Evolutionary conservation across 2,113 vertebrate genomes (phyloP), one percentile per base, ranked within the genome.

Genomic region (Opisthocomus hoazin): DNA sequence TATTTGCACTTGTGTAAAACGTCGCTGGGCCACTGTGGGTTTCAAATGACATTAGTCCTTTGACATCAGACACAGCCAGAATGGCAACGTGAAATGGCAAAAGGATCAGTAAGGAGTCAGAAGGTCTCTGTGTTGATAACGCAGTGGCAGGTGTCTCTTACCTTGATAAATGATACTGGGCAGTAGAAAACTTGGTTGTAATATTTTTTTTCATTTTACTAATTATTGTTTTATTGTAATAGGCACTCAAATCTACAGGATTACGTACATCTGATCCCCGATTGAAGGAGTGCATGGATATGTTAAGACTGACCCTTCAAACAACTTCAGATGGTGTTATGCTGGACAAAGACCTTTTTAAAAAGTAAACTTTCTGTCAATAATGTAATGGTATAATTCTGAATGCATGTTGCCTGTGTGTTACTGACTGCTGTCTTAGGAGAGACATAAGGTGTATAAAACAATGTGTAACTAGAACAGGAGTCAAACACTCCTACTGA

Each of bases 281-380:
- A 73, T 97, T 99, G 96, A 99, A 99, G 92, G 99, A 99, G 97
- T 99, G 99, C 96, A 99, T 99, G 99, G 99, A 99, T 97, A 99
- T 99, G 99, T 98, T 99, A 97, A 99, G 99, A 97, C 96, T 99
- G 96, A 99, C 99, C 63, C 95, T 99, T 96, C 99, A 99, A 93
- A 99, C 99, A 70, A 99, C 99, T 41, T 99, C 99, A 68, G 99
- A 99, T 82, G 99, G 99, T 80, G 98, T 99, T 53, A 99, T 99
- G 91, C 98, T 99, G 96, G 99, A 99, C 98, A 98, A 99, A 97
- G 99, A 99, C 94, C 99, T 99, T 97, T 99, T 99, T 98, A 99
- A 99, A 98, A 99, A 99, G 99, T 99, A 98, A 96, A 96, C 84
- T 92, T 97, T 90, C 80, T 86, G 70, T 91, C 92, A 91, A 39